phyloP scores from a whole-genome alignment of 2,797 vertebrate genomes.

The Alcedo quadribrachys region DNA sequence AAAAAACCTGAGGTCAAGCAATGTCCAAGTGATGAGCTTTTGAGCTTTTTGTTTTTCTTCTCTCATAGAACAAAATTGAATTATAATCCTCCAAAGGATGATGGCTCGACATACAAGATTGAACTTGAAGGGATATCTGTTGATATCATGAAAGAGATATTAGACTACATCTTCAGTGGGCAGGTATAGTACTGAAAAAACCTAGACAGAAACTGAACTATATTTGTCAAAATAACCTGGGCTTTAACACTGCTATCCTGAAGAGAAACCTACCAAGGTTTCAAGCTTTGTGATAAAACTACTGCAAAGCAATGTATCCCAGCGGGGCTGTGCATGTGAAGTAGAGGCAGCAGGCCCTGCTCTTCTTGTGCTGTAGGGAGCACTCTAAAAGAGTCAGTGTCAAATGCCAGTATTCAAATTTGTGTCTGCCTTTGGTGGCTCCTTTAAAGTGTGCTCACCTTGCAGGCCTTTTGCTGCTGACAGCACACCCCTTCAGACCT shows the following conservation, averaged over 20 bases:
- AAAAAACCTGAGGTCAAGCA: neutral
- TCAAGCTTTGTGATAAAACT: neutral
- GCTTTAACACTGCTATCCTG: neutral
- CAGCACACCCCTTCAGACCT: neutral
- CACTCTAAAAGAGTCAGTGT: neutral
- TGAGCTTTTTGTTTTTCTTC: neutral
- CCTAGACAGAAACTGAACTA: neutral
- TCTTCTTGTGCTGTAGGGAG: rapidly evolving
- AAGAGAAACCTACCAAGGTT: neutral
- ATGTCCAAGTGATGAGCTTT: neutral
- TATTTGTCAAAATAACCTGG: neutral
- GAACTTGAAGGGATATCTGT: constrained; percentile 96
- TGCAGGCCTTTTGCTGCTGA: neutral
- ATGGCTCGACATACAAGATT: constrained; percentile 95
- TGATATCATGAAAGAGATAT: constrained; percentile 93
- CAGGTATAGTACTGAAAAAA: constrained; percentile 81
- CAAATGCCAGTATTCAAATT: neutral
- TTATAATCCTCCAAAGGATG: constrained; percentile 96
- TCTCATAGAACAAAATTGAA: constrained; percentile 92
- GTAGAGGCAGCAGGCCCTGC: neutral
- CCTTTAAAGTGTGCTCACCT: neutral
- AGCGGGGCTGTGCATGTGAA: neutral
- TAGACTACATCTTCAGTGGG: constrained; percentile 98
- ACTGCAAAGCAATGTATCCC: rapidly evolving
- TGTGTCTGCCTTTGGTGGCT: neutral